phyloP scores from a whole-genome alignment of 2,797 vertebrate genomes.

The Scleropages formosus region DNA sequence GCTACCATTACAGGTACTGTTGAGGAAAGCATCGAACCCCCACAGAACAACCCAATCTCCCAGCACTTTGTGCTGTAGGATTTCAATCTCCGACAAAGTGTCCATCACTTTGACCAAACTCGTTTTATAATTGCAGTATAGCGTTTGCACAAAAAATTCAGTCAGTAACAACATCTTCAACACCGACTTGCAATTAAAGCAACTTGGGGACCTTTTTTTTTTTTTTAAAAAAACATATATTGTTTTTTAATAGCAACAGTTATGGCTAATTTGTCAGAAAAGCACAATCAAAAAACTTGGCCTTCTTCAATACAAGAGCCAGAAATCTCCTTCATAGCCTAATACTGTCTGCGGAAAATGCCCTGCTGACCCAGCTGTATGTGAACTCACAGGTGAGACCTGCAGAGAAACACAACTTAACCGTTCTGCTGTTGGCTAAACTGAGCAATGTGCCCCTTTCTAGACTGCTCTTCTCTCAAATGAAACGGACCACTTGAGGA shows the following conservation, averaged over 20 bases:
- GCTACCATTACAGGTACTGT: slow-evolving; percentile 39
- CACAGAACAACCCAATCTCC: slow-evolving; percentile 14
- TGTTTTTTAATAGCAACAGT: background rate
- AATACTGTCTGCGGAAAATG: background rate
- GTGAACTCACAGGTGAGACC: background rate
- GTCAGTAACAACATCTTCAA: background rate
- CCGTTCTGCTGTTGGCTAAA: background rate
- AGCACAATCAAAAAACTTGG: background rate
- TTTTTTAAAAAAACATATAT: no score
- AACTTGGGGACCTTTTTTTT: background rate
- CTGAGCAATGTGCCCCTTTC: background rate
- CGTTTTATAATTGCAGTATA: background rate
- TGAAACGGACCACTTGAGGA: background rate
- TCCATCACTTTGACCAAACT: background rate
- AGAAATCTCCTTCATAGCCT: background rate
- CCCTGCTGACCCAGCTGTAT: no score
- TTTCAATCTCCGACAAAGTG: background rate
- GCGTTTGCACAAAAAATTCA: background rate
- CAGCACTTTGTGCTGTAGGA: background rate
- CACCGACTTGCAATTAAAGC: background rate
- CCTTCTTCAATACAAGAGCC: no score
- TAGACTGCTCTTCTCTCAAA: background rate
- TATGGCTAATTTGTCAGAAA: background rate
- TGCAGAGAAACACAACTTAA: background rate
- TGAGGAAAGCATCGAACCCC: slow-evolving; percentile 37